These are phyloP conservation scores for Ornithorhynchus anatinus DNA, from an alignment of 2,113 vertebrate genomes.

Conservation along the genomic window DNA sequence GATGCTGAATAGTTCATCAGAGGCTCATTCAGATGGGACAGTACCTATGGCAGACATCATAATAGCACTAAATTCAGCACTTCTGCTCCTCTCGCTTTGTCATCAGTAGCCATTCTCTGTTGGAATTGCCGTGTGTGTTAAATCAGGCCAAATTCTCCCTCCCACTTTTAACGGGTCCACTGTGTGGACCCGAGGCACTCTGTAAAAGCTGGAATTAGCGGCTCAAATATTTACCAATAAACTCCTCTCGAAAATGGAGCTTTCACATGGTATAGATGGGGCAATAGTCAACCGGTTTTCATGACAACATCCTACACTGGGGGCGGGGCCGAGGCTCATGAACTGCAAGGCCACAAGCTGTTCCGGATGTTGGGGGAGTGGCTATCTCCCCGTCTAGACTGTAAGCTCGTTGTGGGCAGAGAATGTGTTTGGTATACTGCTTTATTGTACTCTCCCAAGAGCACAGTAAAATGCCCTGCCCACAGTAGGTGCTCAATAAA, in stretches of 20 bases:
- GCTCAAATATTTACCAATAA: constrained; percentile 46
- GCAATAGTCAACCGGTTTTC: too few relatives aligned
- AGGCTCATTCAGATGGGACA: background rate
- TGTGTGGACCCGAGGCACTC: background rate
- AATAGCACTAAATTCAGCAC: background rate
- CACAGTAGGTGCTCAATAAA: too few relatives aligned
- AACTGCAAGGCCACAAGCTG: too few relatives aligned
- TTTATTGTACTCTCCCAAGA: too few relatives aligned
- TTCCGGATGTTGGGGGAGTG: too few relatives aligned
- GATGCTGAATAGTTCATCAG: background rate
- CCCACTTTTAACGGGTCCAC: constrained; percentile 9
- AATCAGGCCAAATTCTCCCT: background rate
- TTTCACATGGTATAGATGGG: background rate
- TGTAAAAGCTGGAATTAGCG: constrained; percentile 22
- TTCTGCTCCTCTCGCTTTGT: constrained; percentile 12
- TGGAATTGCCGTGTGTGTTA: background rate
- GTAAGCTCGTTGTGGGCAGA: too few relatives aligned
- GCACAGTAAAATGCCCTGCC: too few relatives aligned
- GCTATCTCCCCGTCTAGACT: too few relatives aligned
- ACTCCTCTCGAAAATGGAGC: constrained; percentile 40
- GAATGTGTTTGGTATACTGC: too few relatives aligned
- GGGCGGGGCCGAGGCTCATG: too few relatives aligned
- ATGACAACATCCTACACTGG: too few relatives aligned
- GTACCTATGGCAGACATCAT: background rate
- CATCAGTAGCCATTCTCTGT: constrained; percentile 20